Conservation (phyloP, 2,113 vertebrate genomes). For the Osmerus eperlanus region DNA sequence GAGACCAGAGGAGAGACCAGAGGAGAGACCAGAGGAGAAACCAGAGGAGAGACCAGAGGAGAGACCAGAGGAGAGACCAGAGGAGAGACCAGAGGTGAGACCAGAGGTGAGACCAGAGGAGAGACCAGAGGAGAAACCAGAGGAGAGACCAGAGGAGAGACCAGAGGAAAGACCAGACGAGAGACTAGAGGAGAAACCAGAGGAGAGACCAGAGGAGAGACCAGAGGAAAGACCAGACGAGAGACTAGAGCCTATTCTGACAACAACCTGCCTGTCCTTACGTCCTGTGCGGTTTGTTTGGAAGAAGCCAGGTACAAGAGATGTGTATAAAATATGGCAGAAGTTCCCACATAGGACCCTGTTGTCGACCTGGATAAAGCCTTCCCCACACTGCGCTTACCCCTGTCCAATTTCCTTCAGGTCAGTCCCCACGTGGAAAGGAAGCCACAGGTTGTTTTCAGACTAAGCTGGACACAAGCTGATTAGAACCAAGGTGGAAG, state of each 20-base stretch:
- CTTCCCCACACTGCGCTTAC: constrained; percentile 30
- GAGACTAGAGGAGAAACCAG: too few relatives aligned
- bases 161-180: too few relatives aligned
- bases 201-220: constrained; percentile 10
- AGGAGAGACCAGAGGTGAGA: constrained; percentile 10
- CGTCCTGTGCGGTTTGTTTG: too few relatives aligned
- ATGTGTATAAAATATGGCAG: background rate
- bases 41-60: too few relatives aligned
- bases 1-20: too few relatives aligned
- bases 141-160: too few relatives aligned
- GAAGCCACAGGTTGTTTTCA: constrained; percentile 37
- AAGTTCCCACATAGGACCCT: constrained; percentile 25
- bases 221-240: constrained; percentile 22
- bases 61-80: constrained; percentile 16
- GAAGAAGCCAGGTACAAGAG: constrained; percentile 6
- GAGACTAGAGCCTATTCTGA: constrained; percentile 11
- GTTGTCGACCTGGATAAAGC: constrained; percentile 23
- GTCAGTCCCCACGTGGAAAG: constrained; percentile 53
- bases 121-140: too few relatives aligned
- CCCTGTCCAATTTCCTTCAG: constrained; percentile 38
- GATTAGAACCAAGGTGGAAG: constrained; percentile 43
- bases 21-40: too few relatives aligned
- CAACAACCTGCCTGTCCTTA: background rate
- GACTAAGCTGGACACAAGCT: constrained; percentile 34
- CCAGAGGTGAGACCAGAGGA: too few relatives aligned